Percentiles rank a stretch among this genome's conserved stretches.
Conservation (phyloP, 1,140 invertebrate genomes). For the Pseudomyrmex sp. region DNA sequence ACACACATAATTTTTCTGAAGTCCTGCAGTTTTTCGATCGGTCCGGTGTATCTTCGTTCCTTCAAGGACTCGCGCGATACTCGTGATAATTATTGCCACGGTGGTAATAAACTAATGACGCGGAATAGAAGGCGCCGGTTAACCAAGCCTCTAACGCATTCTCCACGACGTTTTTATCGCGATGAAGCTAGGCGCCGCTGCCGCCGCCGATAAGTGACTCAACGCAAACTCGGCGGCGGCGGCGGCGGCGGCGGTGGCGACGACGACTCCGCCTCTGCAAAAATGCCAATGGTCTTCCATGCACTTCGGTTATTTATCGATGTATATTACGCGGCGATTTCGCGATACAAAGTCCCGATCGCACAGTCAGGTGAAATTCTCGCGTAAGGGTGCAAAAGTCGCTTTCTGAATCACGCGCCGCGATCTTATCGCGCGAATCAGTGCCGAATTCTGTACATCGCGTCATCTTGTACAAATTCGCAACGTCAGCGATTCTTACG, state of each 20-base stretch:
- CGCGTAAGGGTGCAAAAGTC: constrained; percentile 14
- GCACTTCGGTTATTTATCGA: constrained; percentile 34
- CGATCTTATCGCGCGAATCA: neutral
- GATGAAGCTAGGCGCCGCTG: constrained; percentile 30
- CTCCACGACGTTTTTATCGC: constrained; percentile 58
- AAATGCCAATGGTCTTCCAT: constrained; percentile 31
- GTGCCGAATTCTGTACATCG: neutral
- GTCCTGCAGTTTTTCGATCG: neutral
- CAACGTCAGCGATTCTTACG: neutral
- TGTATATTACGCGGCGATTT: constrained; percentile 25
- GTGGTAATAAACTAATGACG: constrained; percentile 70
- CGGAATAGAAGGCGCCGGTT: constrained; percentile 56
- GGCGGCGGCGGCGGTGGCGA: neutral
- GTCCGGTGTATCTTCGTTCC: constrained; percentile 11
- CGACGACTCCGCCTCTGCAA: constrained; percentile 28
- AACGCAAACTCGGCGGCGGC: constrained; percentile 29
- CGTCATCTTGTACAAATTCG: constrained; percentile 1
- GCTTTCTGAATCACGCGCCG: neutral
- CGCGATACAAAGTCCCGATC: constrained; percentile 19
- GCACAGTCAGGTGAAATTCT: constrained; percentile 21
- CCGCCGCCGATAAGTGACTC: constrained; percentile 53
- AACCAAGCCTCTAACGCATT: constrained; percentile 39
- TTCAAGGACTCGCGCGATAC: constrained; percentile 15
- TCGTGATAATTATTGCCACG: constrained; percentile 46
- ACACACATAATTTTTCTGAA: neutral